Evolutionary conservation across 2,888 invertebrate species (phyloP).

Genomic region (Drosophila ustulata): DNA sequence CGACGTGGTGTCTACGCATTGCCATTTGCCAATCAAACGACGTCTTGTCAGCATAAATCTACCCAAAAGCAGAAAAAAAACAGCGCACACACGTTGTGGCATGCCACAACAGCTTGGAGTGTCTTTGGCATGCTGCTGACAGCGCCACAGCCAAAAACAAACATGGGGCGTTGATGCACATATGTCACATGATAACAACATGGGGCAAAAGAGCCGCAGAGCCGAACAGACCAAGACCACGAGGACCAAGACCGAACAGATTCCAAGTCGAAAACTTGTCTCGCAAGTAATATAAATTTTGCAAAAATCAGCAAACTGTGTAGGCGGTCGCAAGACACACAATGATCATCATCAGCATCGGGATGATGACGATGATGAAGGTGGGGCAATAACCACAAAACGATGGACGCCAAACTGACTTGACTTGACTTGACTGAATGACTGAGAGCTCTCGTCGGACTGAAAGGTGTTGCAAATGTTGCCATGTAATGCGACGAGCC

Average conservation of each 20-base stretch:
- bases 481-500: constrained; percentile 73
- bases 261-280: constrained; percentile 45
- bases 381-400: constrained; percentile 39
- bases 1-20: constrained; percentile 62
- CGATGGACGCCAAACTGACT: constrained; percentile 25
- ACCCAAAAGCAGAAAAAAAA: neutral
- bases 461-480: constrained; percentile 78
- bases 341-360: constrained; percentile 12
- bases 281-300: constrained; percentile 75
- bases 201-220: constrained; percentile 45
- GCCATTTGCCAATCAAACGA: constrained; percentile 77
- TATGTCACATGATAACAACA: constrained; percentile 82
- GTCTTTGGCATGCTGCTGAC: constrained; percentile 41
- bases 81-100: constrained; percentile 7
- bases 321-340: constrained; percentile 66
- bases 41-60: constrained; percentile 76
- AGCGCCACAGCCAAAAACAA: constrained; percentile 53
- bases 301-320: constrained; percentile 80
- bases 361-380: neutral
- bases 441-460: constrained; percentile 59
- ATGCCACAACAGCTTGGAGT: constrained; percentile 16
- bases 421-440: constrained; percentile 48
- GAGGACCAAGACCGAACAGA: neutral
- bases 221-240: neutral
- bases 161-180: constrained; percentile 82